Conservation (phyloP, 2,888 invertebrate genomes). For the Autographa pulchrina region DNA sequence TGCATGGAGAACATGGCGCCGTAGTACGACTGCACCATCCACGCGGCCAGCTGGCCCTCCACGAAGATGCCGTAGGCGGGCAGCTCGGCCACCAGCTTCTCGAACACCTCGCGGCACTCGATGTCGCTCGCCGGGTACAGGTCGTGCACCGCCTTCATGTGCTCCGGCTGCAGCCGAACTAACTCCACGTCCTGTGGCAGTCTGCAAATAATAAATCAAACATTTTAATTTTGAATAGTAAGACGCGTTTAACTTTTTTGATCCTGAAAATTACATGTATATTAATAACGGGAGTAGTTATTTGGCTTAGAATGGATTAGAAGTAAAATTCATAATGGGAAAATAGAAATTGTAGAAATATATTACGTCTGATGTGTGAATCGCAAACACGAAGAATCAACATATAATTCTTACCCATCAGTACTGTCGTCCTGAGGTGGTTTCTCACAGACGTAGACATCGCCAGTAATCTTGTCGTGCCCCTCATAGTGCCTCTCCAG, state of each 20-base stretch:
- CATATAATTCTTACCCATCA: conserved; percentile 86
- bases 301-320: no score
- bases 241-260: no score
- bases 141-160: conserved; percentile 95
- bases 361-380: no score
- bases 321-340: no score
- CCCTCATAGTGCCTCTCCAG: conserved; percentile 91
- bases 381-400: not conserved
- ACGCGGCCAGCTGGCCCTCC: conserved; percentile 93
- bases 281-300: no score
- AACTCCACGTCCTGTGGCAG: conserved; percentile 93
- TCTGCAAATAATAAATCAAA: conserved; percentile 63
- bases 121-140: conserved; percentile 96
- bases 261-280: no score
- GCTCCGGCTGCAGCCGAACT: conserved; percentile 93
- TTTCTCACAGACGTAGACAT: conserved; percentile 93
- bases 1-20: conserved; percentile 98
- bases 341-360: no score
- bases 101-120: conserved; percentile 95
- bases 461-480: conserved; percentile 94
- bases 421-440: conserved; percentile 89
- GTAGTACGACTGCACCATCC: conserved; percentile 97
- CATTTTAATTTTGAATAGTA: no score
- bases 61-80: conserved; percentile 95
- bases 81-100: conserved; percentile 93